Base-by-base conservation (phyloP, 2,888 invertebrate species). In the Cyrtodaria siliqua region DNA sequence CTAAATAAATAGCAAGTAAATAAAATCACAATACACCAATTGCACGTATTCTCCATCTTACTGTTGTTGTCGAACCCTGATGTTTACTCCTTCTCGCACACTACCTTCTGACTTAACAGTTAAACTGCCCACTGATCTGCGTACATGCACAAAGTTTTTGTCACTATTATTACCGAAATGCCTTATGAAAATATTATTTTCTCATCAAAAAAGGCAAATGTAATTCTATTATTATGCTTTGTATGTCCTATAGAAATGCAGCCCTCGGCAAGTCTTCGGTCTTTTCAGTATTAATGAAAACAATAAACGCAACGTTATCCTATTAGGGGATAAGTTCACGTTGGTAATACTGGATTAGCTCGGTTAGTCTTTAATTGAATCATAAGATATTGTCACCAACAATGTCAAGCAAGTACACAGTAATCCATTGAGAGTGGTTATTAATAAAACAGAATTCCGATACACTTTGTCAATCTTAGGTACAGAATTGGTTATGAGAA, bases 101-200 rank as follows among this genome's bases (percentile, higher is more conserved):
- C 44, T 9, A 16, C 44, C 6, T 16, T 20, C 44, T 20, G 16
- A 16, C 16, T 44, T 9, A 18, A 16, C n/a, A 9, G 8, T 44
- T 44, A 16, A 44, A 44, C 44, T 44, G 44, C 20, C 20, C 44
- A 44, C 44, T 44, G 9, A 18, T 44, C 44, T 18, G n/a, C 44
- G 33, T 12, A 8, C n/a, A 8, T 33, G 33, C 12, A 8, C 33
- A 33, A 33, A 4, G 12, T 4, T 44, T 44, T 38, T 38, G 9
- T 44, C 44, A 44, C 16, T 20, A 18, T 20, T 18, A 44, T 16
- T 9, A 44, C n/a, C 6, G 60, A 68, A 79, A 79, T 70, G 63
- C 63, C 44, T 62, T 52, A 57, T 57, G 47, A 56, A 73, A 80
- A 80, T 80, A 80, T 80, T 80, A 71, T 72, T 76, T 73, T 76